phyloP scores from a whole-genome alignment of 2,888 invertebrate genomes.

The Scaptomyza cyrtandrae region DNA sequence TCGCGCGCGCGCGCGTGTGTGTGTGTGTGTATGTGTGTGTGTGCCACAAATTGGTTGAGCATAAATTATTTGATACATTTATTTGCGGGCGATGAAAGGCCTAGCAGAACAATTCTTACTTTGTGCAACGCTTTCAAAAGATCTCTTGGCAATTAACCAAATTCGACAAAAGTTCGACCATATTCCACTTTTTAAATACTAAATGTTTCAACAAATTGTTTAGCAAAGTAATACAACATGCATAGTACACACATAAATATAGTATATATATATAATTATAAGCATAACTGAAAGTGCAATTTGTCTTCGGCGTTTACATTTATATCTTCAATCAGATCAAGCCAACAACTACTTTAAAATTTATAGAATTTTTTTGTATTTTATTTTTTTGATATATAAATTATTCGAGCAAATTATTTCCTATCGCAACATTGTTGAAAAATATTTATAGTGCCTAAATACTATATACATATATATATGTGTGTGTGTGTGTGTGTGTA shows the following conservation, averaged over 20 bases:
- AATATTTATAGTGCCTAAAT: not conserved
- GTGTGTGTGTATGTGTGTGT: constrained; percentile 3
- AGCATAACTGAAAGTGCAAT: constrained; percentile 46
- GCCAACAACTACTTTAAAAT: constrained; percentile 6
- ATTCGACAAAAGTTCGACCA: not conserved
- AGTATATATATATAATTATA: constrained; percentile 14
- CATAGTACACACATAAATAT: not conserved
- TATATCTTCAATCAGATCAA: constrained; percentile 6
- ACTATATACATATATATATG: no score
- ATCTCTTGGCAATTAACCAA: constrained; percentile 27
- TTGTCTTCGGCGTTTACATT: constrained; percentile 14
- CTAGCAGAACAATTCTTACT: constrained; percentile 40
- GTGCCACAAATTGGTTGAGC: constrained; percentile 51
- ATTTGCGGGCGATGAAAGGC: constrained; percentile 56
- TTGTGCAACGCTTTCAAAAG: constrained; percentile 13
- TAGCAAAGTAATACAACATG: constrained; percentile 34
- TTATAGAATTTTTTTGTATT: not conserved
- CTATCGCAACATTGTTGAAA: not conserved
- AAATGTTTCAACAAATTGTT: constrained; percentile 16
- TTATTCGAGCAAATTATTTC: constrained; percentile 3
- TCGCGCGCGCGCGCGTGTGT: not conserved
- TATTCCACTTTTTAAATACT: not conserved
- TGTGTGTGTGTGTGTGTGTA: no score
- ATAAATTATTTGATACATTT: constrained; percentile 60
- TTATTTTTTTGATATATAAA: no score